Percentiles rank a stretch among this genome's conserved stretches.
Evolutionary conservation across 2,797 vertebrate genomes (phyloP).

Genomic region (Novumbra hubbsi): DNA sequence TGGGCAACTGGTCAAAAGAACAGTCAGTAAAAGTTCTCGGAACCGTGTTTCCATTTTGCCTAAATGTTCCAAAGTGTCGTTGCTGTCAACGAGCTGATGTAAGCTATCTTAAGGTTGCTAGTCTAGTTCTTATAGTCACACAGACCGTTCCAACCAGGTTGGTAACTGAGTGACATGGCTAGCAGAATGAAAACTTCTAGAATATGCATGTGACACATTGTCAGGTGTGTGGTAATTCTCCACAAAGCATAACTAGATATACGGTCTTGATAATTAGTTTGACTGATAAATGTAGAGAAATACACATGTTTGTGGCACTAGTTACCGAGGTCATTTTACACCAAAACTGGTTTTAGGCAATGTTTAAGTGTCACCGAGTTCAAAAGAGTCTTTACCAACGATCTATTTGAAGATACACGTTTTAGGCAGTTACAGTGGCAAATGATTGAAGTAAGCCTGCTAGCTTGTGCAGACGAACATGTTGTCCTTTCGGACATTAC

Average conservation of each 20-base stretch:
- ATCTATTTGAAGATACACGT: background rate
- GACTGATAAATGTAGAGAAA: background rate
- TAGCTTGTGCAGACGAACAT: background rate
- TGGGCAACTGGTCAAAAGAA: too few species aligned
- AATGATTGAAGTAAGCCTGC: background rate
- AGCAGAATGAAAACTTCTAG: background rate
- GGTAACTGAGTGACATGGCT: background rate
- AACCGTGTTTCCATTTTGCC: too few species aligned
- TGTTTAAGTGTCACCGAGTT: background rate
- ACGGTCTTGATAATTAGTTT: background rate
- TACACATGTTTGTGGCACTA: too few species aligned
- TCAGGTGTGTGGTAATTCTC: background rate
- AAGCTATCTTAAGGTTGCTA: background rate
- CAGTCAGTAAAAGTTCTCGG: too few species aligned
- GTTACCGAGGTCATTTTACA: too few species aligned
- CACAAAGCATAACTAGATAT: background rate
- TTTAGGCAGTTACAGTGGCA: background rate
- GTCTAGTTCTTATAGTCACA: too few species aligned
- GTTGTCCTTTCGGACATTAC: background rate
- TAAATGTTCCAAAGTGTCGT: too few species aligned
- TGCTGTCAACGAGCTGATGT: background rate
- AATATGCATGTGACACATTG: background rate
- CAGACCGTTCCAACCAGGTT: too few species aligned
- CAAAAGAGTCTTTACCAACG: background rate
- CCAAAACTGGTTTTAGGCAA: too few species aligned